Percentiles rank a stretch among this genome's conserved stretches.
These are phyloP conservation scores for Drosophila ironensis DNA, from an alignment of 1,140 invertebrate species.

Conservation along the genomic window DNA sequence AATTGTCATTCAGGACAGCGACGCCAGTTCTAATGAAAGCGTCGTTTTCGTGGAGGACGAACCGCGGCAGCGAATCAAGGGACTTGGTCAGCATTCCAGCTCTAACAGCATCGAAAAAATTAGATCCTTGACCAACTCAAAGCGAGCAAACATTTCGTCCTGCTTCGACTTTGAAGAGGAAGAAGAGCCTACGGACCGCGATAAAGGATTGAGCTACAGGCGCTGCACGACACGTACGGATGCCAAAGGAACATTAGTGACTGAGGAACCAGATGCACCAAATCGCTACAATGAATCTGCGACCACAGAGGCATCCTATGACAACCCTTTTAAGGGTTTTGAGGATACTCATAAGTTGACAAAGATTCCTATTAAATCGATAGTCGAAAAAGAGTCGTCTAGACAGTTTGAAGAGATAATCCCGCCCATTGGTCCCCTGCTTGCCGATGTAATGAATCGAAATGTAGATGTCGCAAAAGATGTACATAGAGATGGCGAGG, in stretches of 20 bases:
- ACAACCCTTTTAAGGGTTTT: constrained; percentile 32
- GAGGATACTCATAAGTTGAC: not conserved
- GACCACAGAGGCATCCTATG: not conserved
- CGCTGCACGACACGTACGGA: constrained; percentile 4
- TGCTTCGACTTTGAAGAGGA: constrained; percentile 65
- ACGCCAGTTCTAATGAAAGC: constrained; percentile 60
- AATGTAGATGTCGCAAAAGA: not conserved
- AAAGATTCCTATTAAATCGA: not conserved
- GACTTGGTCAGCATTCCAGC: not conserved
- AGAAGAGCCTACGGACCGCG: constrained; percentile 40
- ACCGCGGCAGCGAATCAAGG: constrained; percentile 16
- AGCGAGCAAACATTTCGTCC: constrained; percentile 25
- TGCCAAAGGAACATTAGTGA: not conserved
- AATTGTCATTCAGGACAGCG: constrained; percentile 64
- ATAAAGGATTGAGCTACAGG: constrained; percentile 35
- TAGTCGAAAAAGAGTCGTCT: not conserved
- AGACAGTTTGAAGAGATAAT: not conserved
- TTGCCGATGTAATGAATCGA: too few species aligned
- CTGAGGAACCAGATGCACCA: not conserved
- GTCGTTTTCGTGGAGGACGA: constrained; percentile 56
- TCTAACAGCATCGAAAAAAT: not conserved
- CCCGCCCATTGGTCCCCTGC: too few species aligned
- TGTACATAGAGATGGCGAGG: not conserved
- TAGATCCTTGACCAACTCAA: not conserved
- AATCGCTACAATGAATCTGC: not conserved